A percentile compares a stretch with the other conserved stretches of the same genome.
These are phyloP conservation scores for Diprion similis DNA, from an alignment of 1,140 invertebrate genomes.

Conservation along the genomic window DNA sequence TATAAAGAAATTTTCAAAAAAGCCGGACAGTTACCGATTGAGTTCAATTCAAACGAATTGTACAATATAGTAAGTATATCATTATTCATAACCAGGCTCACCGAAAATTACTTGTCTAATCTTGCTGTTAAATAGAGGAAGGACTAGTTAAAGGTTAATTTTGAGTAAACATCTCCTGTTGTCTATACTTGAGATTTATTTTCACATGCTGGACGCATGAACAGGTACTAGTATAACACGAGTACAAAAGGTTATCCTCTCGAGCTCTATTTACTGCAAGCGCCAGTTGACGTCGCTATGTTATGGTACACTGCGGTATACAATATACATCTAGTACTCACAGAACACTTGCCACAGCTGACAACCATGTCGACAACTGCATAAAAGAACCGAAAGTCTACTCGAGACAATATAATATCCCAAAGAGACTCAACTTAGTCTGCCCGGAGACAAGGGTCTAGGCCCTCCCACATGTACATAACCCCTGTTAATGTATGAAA, in stretches of 20 bases:
- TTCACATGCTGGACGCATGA: too few species aligned
- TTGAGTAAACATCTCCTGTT: too few species aligned
- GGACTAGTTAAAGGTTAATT: too few species aligned
- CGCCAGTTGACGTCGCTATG: too few species aligned
- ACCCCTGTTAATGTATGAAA: too few species aligned
- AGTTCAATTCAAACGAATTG: constrained; percentile 4
- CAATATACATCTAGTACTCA: too few species aligned
- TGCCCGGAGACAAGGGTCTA: neutral
- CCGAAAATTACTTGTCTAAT: constrained; percentile 22
- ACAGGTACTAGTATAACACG: too few species aligned
- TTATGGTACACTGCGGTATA: too few species aligned
- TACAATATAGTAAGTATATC: constrained; percentile 13
- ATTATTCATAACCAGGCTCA: constrained; percentile 38
- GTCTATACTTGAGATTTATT: too few species aligned
- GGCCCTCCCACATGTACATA: neutral
- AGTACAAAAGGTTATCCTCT: too few species aligned
- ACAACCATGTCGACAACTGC: neutral
- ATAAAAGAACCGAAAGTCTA: neutral
- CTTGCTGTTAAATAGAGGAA: too few species aligned
- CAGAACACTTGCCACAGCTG: constrained; percentile 19
- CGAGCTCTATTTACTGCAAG: too few species aligned
- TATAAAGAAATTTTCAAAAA: constrained; percentile 18
- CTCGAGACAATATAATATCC: neutral
- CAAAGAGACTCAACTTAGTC: neutral
- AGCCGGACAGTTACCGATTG: constrained; percentile 17